Evolutionary conservation across 2,888 invertebrate species (phyloP).

Genomic region (Cancer borealis): DNA sequence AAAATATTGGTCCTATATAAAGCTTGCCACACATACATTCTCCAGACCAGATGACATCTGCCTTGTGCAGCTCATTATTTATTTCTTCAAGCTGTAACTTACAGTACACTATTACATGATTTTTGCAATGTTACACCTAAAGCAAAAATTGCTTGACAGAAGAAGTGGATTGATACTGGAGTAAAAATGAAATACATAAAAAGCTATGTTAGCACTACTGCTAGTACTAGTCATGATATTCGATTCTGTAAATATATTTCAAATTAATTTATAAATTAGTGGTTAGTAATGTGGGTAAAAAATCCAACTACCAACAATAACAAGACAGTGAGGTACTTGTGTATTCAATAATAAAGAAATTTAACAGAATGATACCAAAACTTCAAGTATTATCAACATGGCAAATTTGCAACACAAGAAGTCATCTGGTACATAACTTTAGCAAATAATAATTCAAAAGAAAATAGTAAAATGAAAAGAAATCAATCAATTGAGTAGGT

Average conservation of each 20-base stretch:
- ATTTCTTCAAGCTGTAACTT: background rate
- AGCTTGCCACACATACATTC: conserved; percentile 39
- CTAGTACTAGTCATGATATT: conserved; percentile 4
- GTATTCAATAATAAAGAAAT: background rate
- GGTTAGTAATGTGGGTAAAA: conserved; percentile 11
- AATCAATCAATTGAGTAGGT: background rate
- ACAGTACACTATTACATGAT: background rate
- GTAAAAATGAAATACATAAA: conserved; percentile 9
- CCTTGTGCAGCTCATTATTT: conserved; percentile 18
- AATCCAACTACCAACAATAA: conserved; percentile 36
- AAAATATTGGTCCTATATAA: conserved; percentile 42
- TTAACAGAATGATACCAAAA: background rate
- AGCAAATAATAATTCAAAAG: background rate
- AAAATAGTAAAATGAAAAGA: background rate
- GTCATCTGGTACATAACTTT: background rate
- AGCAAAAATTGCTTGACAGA: conserved; percentile 11
- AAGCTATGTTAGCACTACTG: conserved; percentile 22
- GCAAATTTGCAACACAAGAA: conserved; percentile 17
- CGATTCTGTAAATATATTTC: conserved; percentile 38
- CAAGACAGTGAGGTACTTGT: conserved; percentile 43
- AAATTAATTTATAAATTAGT: background rate
- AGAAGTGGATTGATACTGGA: background rate
- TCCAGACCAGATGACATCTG: conserved; percentile 41
- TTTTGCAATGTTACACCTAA: conserved; percentile 3
- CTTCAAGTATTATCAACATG: background rate